Percentiles rank a stretch among this genome's conserved stretches.
Conservation (phyloP, 2,113 vertebrate genomes). For the Axis porcinus region DNA sequence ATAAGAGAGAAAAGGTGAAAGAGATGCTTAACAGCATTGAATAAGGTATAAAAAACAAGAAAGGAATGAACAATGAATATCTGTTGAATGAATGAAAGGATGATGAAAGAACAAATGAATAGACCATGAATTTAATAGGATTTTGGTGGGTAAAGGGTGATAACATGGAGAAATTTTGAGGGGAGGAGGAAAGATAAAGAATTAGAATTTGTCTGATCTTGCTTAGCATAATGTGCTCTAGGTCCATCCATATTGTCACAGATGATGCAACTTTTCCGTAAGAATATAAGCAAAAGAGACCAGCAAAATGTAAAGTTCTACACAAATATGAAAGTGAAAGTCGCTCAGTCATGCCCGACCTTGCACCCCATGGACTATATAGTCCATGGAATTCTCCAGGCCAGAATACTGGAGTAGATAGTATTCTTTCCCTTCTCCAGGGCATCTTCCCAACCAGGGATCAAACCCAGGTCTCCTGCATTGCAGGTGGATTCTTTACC, state of each 20-base stretch:
- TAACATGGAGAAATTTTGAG: not conserved
- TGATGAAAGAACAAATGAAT: not conserved
- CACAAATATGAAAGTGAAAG: not conserved
- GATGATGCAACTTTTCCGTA: not conserved
- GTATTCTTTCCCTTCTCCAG: not conserved
- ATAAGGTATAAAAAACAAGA: not conserved
- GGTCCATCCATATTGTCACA: no score
- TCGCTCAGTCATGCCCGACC: rapidly evolving
- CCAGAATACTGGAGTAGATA: not conserved
- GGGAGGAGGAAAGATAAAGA: not conserved
- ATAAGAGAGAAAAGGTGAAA: not conserved
- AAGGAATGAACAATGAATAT: not conserved
- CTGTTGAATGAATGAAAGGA: not conserved
- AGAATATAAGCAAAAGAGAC: not conserved
- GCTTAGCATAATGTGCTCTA: not conserved
- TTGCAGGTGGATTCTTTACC: not conserved
- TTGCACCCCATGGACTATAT: not conserved
- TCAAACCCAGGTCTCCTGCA: not conserved
- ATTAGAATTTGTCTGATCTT: not conserved
- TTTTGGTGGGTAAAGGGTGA: not conserved
- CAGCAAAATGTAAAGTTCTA: not conserved
- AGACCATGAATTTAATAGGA: not conserved
- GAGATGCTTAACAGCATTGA: not conserved
- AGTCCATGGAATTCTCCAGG: not conserved
- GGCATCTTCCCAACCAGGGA: not conserved